A percentile compares a stretch with the other conserved stretches of the same genome.
Conservation (phyloP, 2,113 vertebrate species). For the Gadus macrocephalus region DNA sequence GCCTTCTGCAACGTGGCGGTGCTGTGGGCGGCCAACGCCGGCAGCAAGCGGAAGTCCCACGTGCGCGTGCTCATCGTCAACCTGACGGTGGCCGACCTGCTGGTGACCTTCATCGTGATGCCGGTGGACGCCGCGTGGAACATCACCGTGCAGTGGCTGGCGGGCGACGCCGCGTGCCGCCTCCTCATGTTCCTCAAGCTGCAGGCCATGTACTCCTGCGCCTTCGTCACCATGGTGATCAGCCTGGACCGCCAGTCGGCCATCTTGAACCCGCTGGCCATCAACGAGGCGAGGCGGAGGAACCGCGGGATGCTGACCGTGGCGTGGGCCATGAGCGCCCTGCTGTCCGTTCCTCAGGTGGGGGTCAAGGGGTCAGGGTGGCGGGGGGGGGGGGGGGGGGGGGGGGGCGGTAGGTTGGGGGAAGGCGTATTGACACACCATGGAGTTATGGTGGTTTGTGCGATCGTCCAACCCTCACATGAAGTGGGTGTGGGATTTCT, state of each 20-base stretch:
- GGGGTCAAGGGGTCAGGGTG: conserved; percentile 4
- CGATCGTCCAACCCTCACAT: too few species aligned
- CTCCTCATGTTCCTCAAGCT: conserved; percentile 82
- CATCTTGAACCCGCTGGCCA: conserved; percentile 75
- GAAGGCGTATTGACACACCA: too few species aligned
- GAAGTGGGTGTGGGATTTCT: too few species aligned
- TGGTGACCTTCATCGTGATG: conserved; percentile 80
- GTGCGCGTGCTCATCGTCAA: conserved; percentile 75
- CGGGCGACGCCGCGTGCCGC: conserved; percentile 75
- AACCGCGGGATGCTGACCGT: conserved; percentile 74
- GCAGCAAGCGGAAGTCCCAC: conserved; percentile 68
- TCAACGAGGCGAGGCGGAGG: conserved; percentile 67
- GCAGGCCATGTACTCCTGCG: conserved; percentile 80
- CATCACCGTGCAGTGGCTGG: conserved; percentile 81
- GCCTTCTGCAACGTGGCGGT: conserved; percentile 63
- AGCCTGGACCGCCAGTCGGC: conserved; percentile 78
- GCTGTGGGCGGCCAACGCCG: conserved; percentile 45
- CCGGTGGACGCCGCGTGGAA: conserved; percentile 79
- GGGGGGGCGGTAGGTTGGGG: neutral
- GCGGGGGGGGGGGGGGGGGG: too few species aligned
- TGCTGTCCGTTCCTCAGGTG: conserved; percentile 82
- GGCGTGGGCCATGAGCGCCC: conserved; percentile 71
- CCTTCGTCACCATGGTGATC: conserved; percentile 82
- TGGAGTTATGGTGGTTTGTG: too few species aligned
- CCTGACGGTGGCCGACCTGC: conserved; percentile 72